These are phyloP conservation scores for Acipenser ruthenus DNA, from an alignment of 2,797 vertebrate species.

Conservation along the genomic window DNA sequence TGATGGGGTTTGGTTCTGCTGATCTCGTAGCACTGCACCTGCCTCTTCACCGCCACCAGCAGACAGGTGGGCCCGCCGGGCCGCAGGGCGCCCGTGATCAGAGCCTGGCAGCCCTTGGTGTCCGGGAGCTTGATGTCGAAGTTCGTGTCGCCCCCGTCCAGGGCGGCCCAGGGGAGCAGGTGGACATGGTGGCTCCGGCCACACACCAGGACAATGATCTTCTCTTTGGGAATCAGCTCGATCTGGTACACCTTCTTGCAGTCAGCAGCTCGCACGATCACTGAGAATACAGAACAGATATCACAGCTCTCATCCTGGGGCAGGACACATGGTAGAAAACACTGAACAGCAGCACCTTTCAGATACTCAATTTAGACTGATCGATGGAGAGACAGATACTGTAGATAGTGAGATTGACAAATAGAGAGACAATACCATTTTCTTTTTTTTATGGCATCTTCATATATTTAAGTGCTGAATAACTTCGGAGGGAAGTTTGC, in stretches of 20 bases:
- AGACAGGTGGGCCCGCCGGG: conserved; percentile 73
- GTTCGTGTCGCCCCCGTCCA: conserved; percentile 76
- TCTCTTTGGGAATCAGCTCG: conserved; percentile 79
- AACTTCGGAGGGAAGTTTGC: too few species aligned
- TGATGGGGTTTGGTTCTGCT: conserved; percentile 74
- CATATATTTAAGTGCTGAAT: too few species aligned
- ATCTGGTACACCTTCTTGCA: conserved; percentile 91
- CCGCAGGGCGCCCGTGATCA: conserved; percentile 65
- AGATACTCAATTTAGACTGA: neutral
- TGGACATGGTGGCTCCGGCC: conserved; percentile 87
- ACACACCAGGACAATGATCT: conserved; percentile 75
- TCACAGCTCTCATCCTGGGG: neutral
- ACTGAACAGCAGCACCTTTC: neutral
- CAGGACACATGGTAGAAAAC: neutral
- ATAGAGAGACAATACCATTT: neutral
- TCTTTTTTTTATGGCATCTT: too few species aligned
- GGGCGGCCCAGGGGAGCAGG: conserved; percentile 76
- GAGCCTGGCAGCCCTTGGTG: conserved; percentile 87
- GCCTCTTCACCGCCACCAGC: conserved; percentile 80
- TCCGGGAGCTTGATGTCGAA: conserved; percentile 83
- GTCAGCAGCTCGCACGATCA: conserved; percentile 88
- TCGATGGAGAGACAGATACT: neutral
- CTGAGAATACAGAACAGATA: conserved; percentile 43
- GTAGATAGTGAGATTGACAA: neutral
- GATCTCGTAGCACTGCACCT: conserved; percentile 86